Evolutionary conservation across 2,797 vertebrate genomes (phyloP), one percentile per base, ranked within the genome.

Genomic region (Neoniphon sammara): DNA sequence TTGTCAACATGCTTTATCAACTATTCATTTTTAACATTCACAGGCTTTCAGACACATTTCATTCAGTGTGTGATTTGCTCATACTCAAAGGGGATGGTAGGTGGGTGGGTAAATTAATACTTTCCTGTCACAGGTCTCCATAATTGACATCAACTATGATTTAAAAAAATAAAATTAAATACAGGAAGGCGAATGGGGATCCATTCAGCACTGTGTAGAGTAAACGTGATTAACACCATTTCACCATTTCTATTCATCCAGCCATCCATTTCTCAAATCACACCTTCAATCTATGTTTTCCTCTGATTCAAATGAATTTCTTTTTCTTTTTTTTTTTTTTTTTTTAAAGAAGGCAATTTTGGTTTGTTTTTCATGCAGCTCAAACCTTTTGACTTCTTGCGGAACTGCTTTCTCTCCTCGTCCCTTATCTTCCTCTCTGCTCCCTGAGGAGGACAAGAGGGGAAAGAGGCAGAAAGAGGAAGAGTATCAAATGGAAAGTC

Each of bases 401-500:
- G 95, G 85, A 97, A 96, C 75, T 98, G 96, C 85, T 99, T 99
- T 85, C 96, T 95, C 81, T 99, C 97, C 87, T 99, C 98, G 0
- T 99, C 98, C 34, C 98, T 93, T 80, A 98, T 98, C 92, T 99
- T 99, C 75, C 97, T 95, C 89, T 99, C 97, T 0, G 98, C 98
- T 90, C 98, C 98, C 98, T 99, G 87, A 87, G 18, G 49, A 25
- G 39, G 20, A 42, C 7, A 39, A 0, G 65, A 25, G 50, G 20
- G n/a, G 30, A 58, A 17, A 14, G 0, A 55, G 9, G 42, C 0
- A 17, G 17, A 53, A 1, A 36, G 4, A 36, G 34, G 4, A 36
- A 66, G 0, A 34, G n/a, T 5, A 61, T 60, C 44, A 59, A 11
- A 23, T 23, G 20, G 21, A 21, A 23, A 21, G 7, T 25, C 25